Evolutionary conservation across 2,888 invertebrate species (phyloP), one percentile per base, ranked within the genome.

Genomic region (Aelia acuminata): DNA sequence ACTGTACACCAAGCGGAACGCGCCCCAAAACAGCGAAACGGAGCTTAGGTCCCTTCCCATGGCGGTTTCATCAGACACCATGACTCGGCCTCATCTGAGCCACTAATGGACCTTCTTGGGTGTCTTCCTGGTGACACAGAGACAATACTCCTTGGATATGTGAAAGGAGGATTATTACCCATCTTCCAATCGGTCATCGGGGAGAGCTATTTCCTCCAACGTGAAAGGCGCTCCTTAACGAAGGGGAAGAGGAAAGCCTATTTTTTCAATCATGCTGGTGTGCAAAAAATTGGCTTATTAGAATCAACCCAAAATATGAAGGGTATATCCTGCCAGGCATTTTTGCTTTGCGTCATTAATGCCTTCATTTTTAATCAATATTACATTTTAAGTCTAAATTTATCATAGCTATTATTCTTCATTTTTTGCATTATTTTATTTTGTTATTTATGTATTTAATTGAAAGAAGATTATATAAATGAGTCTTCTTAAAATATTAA

Each of bases 61-160:
- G 80, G 80, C 43, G 22, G 39, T 80, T 80, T 80, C 80, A 80
- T 80, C 80, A 80, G 39, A 3, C 22, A 47, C 39, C 43, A 80
- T 80, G 80, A 80, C 80, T 80, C 11, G 22, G 43, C 80, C 43
- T 18, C 43, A 43, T n/a, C 4, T 8, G 80, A 1, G 10, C 22
- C 43, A n/a, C 80, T 80, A 80, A 80, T 80, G 80, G 80, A 43
- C n/a, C 80, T n/a, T 10, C 22, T 80, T n/a, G 43, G 43, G 80
- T 80, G 80, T 80, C 80, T 80, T 80, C 80, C 80, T 39, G 80
- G 80, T n/a, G 43, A 80, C 43, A 43, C 43, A 70, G 63, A 70
- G 63, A 70, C 63, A 70, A 70, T 70, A 35, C 63, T 35, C 20
- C 63, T 70, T 70, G 20, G 63, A 70, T 70, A 35, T 70, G 63